phyloP scores from a whole-genome alignment of 2,888 invertebrate species.

The Tachina lurida region DNA sequence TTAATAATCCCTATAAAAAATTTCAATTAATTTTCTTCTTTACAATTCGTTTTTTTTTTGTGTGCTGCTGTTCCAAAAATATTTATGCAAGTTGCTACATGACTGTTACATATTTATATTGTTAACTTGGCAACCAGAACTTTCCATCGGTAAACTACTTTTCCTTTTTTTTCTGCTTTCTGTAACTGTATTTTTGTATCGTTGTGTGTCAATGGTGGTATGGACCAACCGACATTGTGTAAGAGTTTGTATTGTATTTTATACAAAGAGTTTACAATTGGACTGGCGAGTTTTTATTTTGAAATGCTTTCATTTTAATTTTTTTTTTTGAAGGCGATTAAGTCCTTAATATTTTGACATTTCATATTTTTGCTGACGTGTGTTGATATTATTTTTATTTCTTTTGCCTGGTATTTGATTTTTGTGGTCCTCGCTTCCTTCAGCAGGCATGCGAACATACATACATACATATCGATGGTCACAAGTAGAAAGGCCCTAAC shows the following conservation, averaged over 20 bases:
- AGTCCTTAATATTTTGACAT: conserved; percentile 76
- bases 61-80: conserved; percentile 16
- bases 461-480: no score
- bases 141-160: background rate
- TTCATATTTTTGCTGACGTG: conserved; percentile 74
- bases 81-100: conserved; percentile 36
- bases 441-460: no score
- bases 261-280: background rate
- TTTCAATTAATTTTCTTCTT: conserved; percentile 60
- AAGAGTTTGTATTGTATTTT: background rate
- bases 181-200: conserved; percentile 34
- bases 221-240: background rate
- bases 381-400: conserved; percentile 59
- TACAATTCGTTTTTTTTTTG: background rate
- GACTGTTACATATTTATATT: conserved; percentile 10
- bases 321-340: conserved; percentile 70
- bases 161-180: background rate
- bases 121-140: conserved; percentile 17
- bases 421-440: background rate
- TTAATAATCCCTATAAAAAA: conserved; percentile 31
- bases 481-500: no score
- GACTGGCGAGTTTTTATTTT: background rate
- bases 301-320: conserved; percentile 4
- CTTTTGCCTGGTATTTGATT: background rate
- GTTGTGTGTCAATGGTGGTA: conserved; percentile 12